Conservation (phyloP, 2,113 vertebrate species). For the Cercopithecus mona region DNA sequence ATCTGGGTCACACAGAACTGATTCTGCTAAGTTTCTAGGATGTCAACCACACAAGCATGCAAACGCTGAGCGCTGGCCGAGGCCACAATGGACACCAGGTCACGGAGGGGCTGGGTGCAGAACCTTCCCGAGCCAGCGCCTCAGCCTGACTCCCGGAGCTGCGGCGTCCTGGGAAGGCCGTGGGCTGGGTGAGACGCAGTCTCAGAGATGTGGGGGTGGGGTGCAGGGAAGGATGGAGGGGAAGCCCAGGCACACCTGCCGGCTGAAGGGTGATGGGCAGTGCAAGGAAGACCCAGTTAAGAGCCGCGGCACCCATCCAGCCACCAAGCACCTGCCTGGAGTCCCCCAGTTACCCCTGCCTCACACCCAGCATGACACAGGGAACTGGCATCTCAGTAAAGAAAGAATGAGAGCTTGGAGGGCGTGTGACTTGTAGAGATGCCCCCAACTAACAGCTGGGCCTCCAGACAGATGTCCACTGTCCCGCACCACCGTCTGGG, state of each 20-base stretch:
- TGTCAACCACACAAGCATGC: neutral
- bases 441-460: neutral
- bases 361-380: neutral
- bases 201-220: neutral
- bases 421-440: neutral
- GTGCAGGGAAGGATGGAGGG: neutral
- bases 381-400: neutral
- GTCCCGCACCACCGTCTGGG: accelerated
- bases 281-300: neutral
- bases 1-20: neutral
- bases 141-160: neutral
- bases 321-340: neutral
- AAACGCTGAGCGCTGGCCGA: too few relatives aligned
- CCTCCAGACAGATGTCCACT: neutral
- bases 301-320: accelerated
- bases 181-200: neutral
- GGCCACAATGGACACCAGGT: neutral
- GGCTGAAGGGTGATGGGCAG: neutral
- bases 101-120: neutral
- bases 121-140: neutral
- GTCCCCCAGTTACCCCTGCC: neutral
- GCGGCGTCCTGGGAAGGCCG: neutral
- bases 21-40: neutral
- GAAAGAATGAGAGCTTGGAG: neutral
- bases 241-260: neutral